A percentile compares a stretch with the other conserved stretches of the same genome.
These are phyloP conservation scores for Cecropterus lyciades DNA, from an alignment of 1,140 invertebrate genomes.

Conservation along the genomic window DNA sequence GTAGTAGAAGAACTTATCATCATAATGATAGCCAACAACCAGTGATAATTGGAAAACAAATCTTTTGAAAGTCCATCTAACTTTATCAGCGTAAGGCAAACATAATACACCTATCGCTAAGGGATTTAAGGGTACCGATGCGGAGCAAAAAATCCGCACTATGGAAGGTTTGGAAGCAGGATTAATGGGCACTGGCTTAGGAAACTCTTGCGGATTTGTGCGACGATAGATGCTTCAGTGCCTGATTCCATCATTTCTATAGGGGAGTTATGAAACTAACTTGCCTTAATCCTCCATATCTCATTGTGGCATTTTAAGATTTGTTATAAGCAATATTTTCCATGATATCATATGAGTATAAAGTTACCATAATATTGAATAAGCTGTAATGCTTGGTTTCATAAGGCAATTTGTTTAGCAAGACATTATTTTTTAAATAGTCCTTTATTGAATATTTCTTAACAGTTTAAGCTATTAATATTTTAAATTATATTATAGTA, in stretches of 20 bases:
- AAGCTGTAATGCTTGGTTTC: too few relatives aligned
- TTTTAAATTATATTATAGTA: too few relatives aligned
- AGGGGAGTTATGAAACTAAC: constrained; percentile 6
- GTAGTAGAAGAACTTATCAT: too few relatives aligned
- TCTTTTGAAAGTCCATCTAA: neutral
- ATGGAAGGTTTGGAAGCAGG: constrained; percentile 17
- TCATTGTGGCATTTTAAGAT: neutral
- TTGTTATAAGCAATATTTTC: neutral
- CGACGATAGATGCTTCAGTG: constrained; percentile 12
- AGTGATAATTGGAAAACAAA: neutral
- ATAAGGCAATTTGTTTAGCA: too few relatives aligned
- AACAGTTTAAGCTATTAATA: too few relatives aligned
- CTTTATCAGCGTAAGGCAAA: constrained; percentile 1
- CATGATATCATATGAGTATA: neutral
- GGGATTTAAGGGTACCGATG: constrained; percentile 5
- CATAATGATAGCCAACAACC: too few relatives aligned
- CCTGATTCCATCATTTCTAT: constrained; percentile 14
- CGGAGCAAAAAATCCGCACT: constrained; percentile 2
- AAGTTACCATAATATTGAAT: too few relatives aligned
- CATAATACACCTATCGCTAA: neutral
- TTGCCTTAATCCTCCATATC: constrained; percentile 5
- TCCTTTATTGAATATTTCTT: too few relatives aligned
- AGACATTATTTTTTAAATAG: too few relatives aligned
- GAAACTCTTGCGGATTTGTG: constrained; percentile 15
- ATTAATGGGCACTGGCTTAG: constrained; percentile 26